Evolutionary conservation across 2,797 vertebrate species (phyloP).

Genomic region (Sebastes nivosus): DNA sequence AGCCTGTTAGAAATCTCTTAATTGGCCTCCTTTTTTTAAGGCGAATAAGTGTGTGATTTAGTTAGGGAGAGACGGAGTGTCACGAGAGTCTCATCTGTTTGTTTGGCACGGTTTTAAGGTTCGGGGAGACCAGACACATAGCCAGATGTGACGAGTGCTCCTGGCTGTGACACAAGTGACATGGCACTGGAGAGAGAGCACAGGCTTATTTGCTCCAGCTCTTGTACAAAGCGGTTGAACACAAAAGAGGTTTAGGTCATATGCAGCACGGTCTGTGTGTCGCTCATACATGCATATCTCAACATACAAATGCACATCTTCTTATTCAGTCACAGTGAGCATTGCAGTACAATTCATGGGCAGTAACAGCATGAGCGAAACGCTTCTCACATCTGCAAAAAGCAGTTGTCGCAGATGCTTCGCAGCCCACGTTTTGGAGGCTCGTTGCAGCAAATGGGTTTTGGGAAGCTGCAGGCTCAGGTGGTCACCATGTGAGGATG

Average conservation of each 20-base stretch:
- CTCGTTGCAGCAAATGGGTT: slow-evolving; percentile 28
- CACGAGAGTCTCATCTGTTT: slow-evolving; percentile 65
- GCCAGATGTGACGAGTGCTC: slow-evolving; percentile 71
- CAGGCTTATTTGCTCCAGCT: slow-evolving; percentile 44
- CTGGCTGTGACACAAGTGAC: slow-evolving; percentile 61
- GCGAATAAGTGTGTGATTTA: slow-evolving; percentile 39
- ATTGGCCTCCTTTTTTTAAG: slow-evolving; percentile 52
- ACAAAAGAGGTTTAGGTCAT: background rate
- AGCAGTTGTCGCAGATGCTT: slow-evolving; percentile 30
- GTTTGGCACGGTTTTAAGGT: slow-evolving; percentile 50
- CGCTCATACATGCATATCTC: background rate
- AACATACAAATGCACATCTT: slow-evolving; percentile 4
- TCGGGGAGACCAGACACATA: slow-evolving; percentile 43
- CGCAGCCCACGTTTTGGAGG: slow-evolving; percentile 5
- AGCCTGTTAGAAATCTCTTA: slow-evolving; percentile 55
- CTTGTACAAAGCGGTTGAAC: slow-evolving; percentile 15
- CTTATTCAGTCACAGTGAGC: background rate
- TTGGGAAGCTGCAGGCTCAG: slow-evolving; percentile 53
- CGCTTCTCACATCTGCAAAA: slow-evolving; percentile 12
- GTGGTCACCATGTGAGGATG: slow-evolving; percentile 62
- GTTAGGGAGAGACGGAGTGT: slow-evolving; percentile 35
- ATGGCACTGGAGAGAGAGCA: slow-evolving; percentile 23
- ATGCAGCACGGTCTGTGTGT: background rate
- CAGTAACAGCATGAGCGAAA: slow-evolving; percentile 1
- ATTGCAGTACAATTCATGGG: background rate